Conservation (phyloP, 2,888 invertebrate species). For the Drosophila vallismaia region DNA sequence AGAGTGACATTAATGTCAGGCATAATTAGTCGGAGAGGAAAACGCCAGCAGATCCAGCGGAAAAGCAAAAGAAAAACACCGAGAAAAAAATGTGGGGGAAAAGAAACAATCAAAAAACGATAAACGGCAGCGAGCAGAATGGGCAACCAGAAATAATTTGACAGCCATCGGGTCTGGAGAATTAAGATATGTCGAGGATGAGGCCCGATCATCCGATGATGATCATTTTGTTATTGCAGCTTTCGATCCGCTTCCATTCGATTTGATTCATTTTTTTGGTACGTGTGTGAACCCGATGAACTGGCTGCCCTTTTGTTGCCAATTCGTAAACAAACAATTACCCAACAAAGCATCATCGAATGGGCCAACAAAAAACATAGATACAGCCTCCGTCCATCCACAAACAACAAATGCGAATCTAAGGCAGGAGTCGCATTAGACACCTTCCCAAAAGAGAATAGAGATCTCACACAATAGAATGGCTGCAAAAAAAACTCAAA, state of each 20-base stretch:
- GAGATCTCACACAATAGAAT: constrained; percentile 34
- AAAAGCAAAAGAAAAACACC: constrained; percentile 43
- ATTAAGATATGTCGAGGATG: constrained; percentile 31
- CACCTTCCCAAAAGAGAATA: constrained; percentile 67
- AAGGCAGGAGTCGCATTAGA: constrained; percentile 47
- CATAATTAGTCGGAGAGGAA: constrained; percentile 66
- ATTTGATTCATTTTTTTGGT: constrained; percentile 68
- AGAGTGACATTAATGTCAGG: constrained; percentile 73
- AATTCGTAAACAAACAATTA: constrained; percentile 75
- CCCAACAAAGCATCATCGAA: constrained; percentile 64
- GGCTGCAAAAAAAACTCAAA: constrained; percentile 48
- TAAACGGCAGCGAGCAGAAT: constrained; percentile 55
- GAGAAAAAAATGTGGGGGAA: constrained; percentile 4
- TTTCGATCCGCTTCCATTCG: constrained; percentile 44
- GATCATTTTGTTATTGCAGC: constrained; percentile 72
- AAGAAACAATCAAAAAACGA: constrained; percentile 72
- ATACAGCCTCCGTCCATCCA: constrained; percentile 10
- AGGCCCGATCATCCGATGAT: constrained; percentile 47
- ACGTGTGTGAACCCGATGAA: constrained; percentile 70
- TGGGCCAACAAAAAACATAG: constrained; percentile 45
- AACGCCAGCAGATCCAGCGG: constrained; percentile 46
- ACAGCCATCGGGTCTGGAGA: constrained; percentile 41
- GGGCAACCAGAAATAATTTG: constrained; percentile 66
- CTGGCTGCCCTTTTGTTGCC: constrained; percentile 69
- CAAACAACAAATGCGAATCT: constrained; percentile 37